A percentile compares a stretch with the other conserved stretches of the same genome.
These are phyloP conservation scores for Propithecus coquereli DNA, from an alignment of 2,113 vertebrate genomes.

Conservation along the genomic window DNA sequence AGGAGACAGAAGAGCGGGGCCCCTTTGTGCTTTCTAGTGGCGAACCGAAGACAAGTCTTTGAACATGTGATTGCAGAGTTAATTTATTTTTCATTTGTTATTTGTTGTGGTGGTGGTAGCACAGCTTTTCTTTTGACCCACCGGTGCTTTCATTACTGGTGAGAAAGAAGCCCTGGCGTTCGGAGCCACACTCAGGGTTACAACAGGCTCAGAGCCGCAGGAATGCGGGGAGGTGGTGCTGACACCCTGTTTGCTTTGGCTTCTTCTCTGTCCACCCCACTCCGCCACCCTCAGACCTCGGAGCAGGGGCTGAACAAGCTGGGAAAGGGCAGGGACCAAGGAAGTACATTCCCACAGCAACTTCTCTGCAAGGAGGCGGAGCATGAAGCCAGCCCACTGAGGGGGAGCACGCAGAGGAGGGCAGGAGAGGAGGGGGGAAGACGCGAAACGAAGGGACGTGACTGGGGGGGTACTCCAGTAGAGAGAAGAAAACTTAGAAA, in stretches of 20 bases:
- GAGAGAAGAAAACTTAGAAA: not conserved
- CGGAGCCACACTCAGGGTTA: not conserved
- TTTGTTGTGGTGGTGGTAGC: not conserved
- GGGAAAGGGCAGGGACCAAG: not conserved
- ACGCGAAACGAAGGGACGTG: accelerated
- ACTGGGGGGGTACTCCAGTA: not conserved
- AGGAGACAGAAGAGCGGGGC: not conserved
- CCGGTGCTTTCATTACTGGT: not conserved
- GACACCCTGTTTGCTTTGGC: not conserved
- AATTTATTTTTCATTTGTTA: not conserved
- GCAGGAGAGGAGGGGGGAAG: not conserved
- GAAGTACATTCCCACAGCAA: too few relatives aligned
- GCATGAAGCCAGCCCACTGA: not conserved
- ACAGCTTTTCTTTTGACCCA: not conserved
- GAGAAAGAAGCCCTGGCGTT: not conserved
- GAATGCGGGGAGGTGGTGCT: not conserved
- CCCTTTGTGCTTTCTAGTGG: not conserved
- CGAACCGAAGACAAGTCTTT: not conserved
- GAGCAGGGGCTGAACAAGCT: not conserved
- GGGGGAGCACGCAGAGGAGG: not conserved
- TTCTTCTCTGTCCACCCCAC: accelerated
- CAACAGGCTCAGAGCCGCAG: not conserved
- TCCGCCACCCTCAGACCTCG: not conserved
- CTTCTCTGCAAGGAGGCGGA: not conserved
- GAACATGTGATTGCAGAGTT: not conserved